Conservation (phyloP, 2,888 invertebrate genomes). For the Micoletzkya japonica region DNA sequence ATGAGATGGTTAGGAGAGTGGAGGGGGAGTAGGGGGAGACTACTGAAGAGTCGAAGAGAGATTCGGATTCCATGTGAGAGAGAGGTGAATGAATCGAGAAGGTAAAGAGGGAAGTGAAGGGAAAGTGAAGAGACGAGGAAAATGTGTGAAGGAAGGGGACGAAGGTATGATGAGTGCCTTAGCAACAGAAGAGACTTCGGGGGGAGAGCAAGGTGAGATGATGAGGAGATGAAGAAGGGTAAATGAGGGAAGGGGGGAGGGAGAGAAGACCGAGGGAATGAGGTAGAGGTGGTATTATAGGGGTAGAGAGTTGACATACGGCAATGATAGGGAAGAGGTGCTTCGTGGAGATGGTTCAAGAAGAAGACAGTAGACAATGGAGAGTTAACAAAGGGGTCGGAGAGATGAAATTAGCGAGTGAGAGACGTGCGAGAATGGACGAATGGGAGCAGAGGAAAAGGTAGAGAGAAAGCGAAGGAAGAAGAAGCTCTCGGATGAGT, state of each 20-base stretch:
- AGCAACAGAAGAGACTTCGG: neutral
- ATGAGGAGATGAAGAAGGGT: neutral
- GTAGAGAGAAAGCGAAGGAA: too few species aligned
- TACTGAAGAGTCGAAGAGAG: conserved; percentile 1
- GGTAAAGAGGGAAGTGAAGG: too few species aligned
- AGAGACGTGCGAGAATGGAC: too few species aligned
- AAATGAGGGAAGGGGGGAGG: conserved; percentile 6
- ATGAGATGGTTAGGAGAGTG: neutral
- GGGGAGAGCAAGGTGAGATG: neutral
- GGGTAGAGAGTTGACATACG: neutral
- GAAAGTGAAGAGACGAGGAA: neutral
- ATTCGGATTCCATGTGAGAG: neutral
- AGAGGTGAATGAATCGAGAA: too few species aligned
- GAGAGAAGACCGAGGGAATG: conserved; percentile 17
- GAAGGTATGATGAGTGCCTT: neutral
- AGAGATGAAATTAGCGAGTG: too few species aligned
- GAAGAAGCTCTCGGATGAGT: too few species aligned
- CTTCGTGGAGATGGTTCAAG: too few species aligned
- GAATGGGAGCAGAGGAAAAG: too few species aligned
- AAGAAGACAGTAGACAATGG: too few species aligned
- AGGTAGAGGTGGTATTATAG: neutral
- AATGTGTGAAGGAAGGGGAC: neutral
- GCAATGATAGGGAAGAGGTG: too few species aligned
- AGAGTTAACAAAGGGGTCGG: too few species aligned
- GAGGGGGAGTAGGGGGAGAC: neutral